Base-by-base conservation (phyloP, 1,140 invertebrate species). In the Phenacoccus solenopsis region DNA sequence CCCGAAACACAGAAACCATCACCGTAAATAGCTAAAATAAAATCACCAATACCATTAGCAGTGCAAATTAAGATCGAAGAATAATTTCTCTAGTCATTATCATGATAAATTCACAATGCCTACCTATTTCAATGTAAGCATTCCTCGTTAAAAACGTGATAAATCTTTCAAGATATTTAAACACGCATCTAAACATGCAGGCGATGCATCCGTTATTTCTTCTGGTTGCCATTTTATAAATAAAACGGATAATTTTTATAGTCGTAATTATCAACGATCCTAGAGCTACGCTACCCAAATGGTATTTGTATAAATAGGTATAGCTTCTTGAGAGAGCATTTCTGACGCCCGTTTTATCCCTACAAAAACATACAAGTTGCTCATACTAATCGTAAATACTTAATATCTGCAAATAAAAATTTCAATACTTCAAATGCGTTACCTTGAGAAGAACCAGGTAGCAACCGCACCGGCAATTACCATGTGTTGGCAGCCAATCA, bases 71-170 rank as follows among this genome's bases (percentile, higher is more conserved):
- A n/a, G n/a, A n/a, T n/a, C n/a, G n/a, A n/a, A n/a, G n/a, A n/a
- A n/a, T n/a, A n/a, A n/a, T n/a, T n/a, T n/a, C n/a, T n/a, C n/a
- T n/a, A n/a, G n/a, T n/a, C n/a, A 28, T 61, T 68, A 30, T 28
- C 25, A 24, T 70, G 2, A 70, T 67, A 64, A 28, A 28, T 3
- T 1, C n/a, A n/a, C 28, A 22, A 27, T 24, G 13, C 71, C 57
- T 79, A 86, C 85, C 86, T 76, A 87, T 86, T 83, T 90, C 88
- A 72, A 91, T 88, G 75, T 89, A 93, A 7, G 89, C 88, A 80
- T 91, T 91, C 75, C 86, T 80, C 57, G 84, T 87, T 21, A 92
- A 79, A 76, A 83, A 90, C 75, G 87, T 85, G 1, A 93, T 77
- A 73, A 86, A 84, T 69, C 85, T 87, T 76, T 92, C 89, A 72